Percentiles rank a stretch among this genome's conserved stretches.
Evolutionary conservation across 2,888 invertebrate species (phyloP).

Genomic region (Aleiodes leptofemur): DNA sequence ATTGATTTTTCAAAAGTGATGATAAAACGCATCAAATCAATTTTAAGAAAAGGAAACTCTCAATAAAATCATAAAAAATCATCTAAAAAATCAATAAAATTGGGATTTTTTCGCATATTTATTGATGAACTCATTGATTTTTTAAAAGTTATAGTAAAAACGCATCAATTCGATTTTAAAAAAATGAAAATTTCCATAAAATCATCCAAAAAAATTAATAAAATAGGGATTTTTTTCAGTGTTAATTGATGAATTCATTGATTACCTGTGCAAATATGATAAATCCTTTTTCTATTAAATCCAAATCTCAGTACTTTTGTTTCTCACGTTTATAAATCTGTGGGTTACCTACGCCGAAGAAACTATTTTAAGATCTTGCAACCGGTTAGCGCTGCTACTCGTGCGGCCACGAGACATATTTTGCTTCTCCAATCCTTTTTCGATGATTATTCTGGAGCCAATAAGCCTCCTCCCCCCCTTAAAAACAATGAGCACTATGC

Average conservation of each 20-base stretch:
- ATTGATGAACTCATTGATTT: too few species aligned
- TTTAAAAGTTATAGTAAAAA: too few species aligned
- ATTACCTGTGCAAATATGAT: not conserved
- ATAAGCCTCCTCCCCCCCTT: not conserved
- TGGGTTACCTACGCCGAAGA: constrained; percentile 60
- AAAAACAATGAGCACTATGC: not conserved
- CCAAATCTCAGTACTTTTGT: not conserved
- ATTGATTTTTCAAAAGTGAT: too few species aligned
- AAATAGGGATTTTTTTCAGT: not conserved
- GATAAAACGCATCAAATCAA: too few species aligned
- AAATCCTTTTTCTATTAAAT: not conserved
- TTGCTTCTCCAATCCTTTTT: constrained; percentile 25
- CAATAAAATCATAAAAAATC: too few species aligned
- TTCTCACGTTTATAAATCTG: constrained; percentile 37
- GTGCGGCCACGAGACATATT: constrained; percentile 55
- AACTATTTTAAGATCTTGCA: constrained; percentile 67
- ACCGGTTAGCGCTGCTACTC: constrained; percentile 63
- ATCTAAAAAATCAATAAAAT: too few species aligned
- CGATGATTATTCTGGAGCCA: not conserved
- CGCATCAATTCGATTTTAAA: too few species aligned
- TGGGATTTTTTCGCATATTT: too few species aligned
- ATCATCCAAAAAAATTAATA: not conserved
- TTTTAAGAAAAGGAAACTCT: too few species aligned
- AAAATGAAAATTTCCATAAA: not conserved
- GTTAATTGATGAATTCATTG: not conserved